Conservation (phyloP, 2,797 vertebrate genomes). For the Poecilia wingei region DNA sequence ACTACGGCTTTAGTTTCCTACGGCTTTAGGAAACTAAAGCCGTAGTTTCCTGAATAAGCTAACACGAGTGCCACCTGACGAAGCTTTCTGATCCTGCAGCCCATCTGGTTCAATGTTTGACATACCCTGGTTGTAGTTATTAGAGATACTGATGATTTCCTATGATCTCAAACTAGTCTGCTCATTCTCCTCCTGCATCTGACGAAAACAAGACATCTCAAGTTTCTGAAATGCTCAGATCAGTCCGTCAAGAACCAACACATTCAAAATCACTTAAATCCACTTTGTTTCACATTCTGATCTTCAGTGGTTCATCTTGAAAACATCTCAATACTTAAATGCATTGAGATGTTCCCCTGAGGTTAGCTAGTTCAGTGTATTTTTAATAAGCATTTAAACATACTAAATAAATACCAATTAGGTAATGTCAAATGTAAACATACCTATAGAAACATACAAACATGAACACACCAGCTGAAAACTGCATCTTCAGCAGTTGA, state of each 20-base stretch:
- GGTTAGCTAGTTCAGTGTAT: neutral
- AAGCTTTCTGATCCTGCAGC: neutral
- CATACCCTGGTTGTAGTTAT: neutral
- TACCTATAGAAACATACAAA: neutral
- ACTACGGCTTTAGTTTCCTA: too few relatives aligned
- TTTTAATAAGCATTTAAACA: neutral
- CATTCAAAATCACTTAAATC: neutral
- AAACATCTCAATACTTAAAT: neutral
- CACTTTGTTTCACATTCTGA: neutral
- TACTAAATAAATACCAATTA: neutral
- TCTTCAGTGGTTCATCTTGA: neutral
- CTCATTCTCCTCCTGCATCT: neutral
- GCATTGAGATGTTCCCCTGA: neutral
- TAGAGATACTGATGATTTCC: neutral
- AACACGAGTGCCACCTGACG: neutral
- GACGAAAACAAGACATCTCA: neutral
- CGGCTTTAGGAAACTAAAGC: too few relatives aligned
- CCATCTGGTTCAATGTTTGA: neutral
- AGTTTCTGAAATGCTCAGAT: neutral
- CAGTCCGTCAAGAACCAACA: neutral
- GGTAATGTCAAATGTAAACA: slow-evolving; percentile 4
- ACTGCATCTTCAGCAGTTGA: too few relatives aligned
- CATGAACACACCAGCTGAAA: neutral
- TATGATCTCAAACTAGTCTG: neutral
- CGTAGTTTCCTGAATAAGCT: neutral